These are phyloP conservation scores for Columbina picui DNA, from an alignment of 2,113 vertebrate species.

Conservation along the genomic window DNA sequence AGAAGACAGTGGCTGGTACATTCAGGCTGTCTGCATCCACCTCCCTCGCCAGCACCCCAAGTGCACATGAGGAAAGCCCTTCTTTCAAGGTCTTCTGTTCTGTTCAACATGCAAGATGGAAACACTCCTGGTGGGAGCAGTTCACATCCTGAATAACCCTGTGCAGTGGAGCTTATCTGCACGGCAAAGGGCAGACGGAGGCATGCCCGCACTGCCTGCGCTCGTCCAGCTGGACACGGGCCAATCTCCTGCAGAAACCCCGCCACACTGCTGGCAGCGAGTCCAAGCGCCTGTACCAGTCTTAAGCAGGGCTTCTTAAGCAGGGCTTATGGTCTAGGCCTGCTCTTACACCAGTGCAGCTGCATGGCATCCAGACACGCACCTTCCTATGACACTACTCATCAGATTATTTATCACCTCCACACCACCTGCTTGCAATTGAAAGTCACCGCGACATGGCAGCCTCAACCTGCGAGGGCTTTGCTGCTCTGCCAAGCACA, in stretches of 20 bases:
- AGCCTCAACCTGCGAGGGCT: background rate
- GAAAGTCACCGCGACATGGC: background rate
- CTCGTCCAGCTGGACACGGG: rapidly evolving
- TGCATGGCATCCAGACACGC: rapidly evolving
- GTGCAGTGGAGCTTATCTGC: background rate
- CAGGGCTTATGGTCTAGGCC: background rate
- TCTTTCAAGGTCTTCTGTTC: background rate
- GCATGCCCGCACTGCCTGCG: background rate
- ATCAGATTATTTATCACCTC: background rate
- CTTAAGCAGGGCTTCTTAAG: background rate
- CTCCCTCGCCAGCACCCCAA: background rate
- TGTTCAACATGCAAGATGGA: background rate
- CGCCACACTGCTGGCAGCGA: rapidly evolving
- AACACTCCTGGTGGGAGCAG: background rate
- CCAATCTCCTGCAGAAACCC: background rate
- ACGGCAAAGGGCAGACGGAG: background rate
- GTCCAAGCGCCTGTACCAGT: rapidly evolving
- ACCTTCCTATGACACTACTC: background rate
- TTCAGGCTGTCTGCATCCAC: background rate
- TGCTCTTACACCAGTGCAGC: background rate
- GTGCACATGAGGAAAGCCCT: rapidly evolving
- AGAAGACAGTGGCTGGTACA: rapidly evolving
- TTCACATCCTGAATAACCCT: background rate
- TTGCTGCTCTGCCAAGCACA: background rate
- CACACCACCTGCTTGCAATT: background rate